Evolutionary conservation across 2,113 vertebrate species (phyloP).

Genomic region (Neolamprologus cancellatus): DNA sequence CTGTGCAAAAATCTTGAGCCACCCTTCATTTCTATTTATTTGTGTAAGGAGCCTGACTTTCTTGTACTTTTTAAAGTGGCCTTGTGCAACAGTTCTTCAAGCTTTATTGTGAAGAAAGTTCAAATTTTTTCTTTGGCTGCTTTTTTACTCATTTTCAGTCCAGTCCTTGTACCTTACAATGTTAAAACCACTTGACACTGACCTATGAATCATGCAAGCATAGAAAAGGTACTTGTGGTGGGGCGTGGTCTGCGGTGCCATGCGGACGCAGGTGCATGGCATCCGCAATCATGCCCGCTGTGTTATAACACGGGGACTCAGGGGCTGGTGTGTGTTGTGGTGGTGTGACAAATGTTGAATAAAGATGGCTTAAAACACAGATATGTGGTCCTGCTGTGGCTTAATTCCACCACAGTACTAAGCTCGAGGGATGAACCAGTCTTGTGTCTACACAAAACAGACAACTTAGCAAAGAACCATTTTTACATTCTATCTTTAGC

Average conservation of each 20-base stretch:
- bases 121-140: not conserved
- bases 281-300: fast-evolving
- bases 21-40: not conserved
- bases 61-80: not conserved
- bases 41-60: not conserved
- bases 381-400: not conserved
- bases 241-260: not conserved
- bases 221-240: not conserved
- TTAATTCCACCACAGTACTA: not conserved
- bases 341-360: not conserved
- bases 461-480: not conserved
- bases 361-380: not conserved
- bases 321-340: not conserved
- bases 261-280: fast-evolving
- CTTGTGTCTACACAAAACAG: not conserved
- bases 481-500: not conserved
- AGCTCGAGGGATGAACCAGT: not conserved
- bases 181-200: not conserved
- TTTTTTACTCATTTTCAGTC: not conserved
- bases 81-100: not conserved
- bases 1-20: not conserved
- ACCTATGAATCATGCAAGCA: not conserved
- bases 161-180: not conserved
- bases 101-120: not conserved
- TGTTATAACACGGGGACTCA: not conserved